Percentiles rank a stretch among this genome's conserved stretches.
These are phyloP conservation scores for Varecia variegata DNA, from an alignment of 2,797 vertebrate species.

Conservation along the genomic window DNA sequence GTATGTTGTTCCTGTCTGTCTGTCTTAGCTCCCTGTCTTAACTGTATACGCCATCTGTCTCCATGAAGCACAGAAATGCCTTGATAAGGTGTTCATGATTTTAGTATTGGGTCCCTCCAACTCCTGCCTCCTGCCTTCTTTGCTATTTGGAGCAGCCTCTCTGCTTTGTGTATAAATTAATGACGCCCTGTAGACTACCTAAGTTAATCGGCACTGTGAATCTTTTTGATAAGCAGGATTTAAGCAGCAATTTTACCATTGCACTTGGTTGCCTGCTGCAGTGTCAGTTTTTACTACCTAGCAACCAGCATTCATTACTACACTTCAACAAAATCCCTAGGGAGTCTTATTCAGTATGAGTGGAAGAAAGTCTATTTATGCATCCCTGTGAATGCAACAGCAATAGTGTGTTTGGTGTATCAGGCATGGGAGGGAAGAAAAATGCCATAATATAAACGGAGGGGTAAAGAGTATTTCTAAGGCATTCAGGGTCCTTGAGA, in stretches of 20 bases:
- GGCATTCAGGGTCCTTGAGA: conserved; percentile 76
- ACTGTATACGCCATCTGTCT: conserved; percentile 84
- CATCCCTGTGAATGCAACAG: conserved; percentile 72
- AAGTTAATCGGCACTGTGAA: conserved; percentile 68
- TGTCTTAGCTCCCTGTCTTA: conserved; percentile 81
- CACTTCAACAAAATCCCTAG: conserved; percentile 66
- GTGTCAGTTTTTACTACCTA: conserved; percentile 71
- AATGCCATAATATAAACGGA: conserved; percentile 62
- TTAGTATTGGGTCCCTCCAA: conserved; percentile 69
- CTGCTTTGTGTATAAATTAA: conserved; percentile 77
- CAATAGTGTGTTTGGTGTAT: conserved; percentile 73
- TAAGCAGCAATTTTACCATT: conserved; percentile 67
- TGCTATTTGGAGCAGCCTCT: conserved; percentile 64
- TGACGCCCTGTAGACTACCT: conserved; percentile 71
- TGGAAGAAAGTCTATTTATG: conserved; percentile 75
- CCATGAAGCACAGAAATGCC: conserved; percentile 82
- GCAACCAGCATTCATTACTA: conserved; percentile 77
- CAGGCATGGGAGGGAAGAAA: conserved; percentile 76
- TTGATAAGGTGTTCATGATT: conserved; percentile 75
- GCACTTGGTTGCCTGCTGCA: conserved; percentile 67
- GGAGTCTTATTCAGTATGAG: conserved; percentile 65
- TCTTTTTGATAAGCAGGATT: conserved; percentile 71
- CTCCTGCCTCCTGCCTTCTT: conserved; percentile 34
- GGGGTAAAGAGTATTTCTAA: conserved; percentile 34
- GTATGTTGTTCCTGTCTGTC: conserved; percentile 81